Base-by-base conservation (phyloP, 2,113 vertebrate genomes). In the Gavialis gangeticus region DNA sequence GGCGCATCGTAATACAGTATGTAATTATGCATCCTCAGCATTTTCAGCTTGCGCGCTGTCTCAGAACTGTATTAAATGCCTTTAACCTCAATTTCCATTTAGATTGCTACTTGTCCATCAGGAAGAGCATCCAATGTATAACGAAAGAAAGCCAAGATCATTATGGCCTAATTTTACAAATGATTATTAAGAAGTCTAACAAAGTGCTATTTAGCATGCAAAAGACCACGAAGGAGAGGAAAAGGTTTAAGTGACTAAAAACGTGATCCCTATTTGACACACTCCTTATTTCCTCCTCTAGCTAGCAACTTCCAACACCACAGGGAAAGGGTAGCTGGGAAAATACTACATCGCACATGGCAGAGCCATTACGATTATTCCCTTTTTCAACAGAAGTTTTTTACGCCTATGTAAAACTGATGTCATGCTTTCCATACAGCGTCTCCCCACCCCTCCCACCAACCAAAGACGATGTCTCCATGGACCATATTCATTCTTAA, bases 261-360 rank as follows among this genome's bases (percentile, higher is more conserved):
- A 19, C 4, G 2, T 30, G 15, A 11, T 67, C n/a, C n/a, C 30
- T 67, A 30, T 19, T 10, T 3, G 14, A 28, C 16, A 66, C 60
- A 22, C 25, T 19, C 28, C 28, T 28, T 27, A 86, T 25, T 2
- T 75, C 4, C 24, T 64, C 19, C 16, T 54, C 7, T 28, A 1
- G 22, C 19, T 63, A 34, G 9, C 66, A 34, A n/a, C 6, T 22
- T 28, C 58, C 19, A n/a, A 46, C 12, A 37, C 12, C 3, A 3
- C 67, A 21, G 67, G 18, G 18, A 4, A 54, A 0, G 2, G 21
- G 57, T 2, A 3, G 67, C 22, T 1, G 16, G 24, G 56, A 46
- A 73, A 3, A 0, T 3, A 10, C 21, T 64, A 10, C 3, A 19
- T 76, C 75, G 1, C 0, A 66, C 25, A 19, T 1, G 6, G 10